Conservation (phyloP, 1,140 invertebrate genomes). For the Sweltsa coloradensis region DNA sequence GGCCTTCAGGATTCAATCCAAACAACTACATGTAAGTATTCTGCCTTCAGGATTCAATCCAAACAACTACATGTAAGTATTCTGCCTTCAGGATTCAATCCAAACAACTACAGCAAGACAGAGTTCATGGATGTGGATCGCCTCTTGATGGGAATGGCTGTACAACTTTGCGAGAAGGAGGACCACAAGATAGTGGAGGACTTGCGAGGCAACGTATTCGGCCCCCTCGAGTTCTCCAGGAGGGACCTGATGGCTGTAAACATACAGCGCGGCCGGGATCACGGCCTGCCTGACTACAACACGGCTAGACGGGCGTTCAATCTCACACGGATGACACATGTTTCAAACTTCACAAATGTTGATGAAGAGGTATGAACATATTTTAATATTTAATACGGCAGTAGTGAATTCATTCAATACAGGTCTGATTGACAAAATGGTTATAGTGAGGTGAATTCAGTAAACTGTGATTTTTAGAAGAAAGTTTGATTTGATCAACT, state of each 20-base stretch:
- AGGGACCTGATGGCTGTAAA: conserved; percentile 51
- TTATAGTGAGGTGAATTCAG: conserved; percentile 10
- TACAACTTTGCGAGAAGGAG: conserved; percentile 48
- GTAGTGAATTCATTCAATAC: background rate
- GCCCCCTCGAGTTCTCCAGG: conserved; percentile 53
- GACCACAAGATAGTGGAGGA: conserved; percentile 53
- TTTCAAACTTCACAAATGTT: conserved; percentile 7
- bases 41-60: no score
- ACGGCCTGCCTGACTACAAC: conserved; percentile 55
- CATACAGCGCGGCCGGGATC: conserved; percentile 53
- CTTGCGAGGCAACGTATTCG: conserved; percentile 48
- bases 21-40: no score
- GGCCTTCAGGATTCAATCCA: no score
- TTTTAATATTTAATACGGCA: background rate
- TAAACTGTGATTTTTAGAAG: no score
- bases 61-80: no score
- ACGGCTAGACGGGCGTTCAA: conserved; percentile 39
- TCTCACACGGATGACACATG: conserved; percentile 18
- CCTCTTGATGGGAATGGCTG: conserved; percentile 45
- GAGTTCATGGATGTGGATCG: conserved; percentile 38
- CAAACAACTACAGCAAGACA: background rate
- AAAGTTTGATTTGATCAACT: no score
- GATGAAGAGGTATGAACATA: conserved; percentile 1
- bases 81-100: conserved; percentile 7
- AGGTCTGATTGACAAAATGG: conserved; percentile 15